phyloP scores from a whole-genome alignment of 2,888 invertebrate genomes.

The Clusia tigrina region DNA sequence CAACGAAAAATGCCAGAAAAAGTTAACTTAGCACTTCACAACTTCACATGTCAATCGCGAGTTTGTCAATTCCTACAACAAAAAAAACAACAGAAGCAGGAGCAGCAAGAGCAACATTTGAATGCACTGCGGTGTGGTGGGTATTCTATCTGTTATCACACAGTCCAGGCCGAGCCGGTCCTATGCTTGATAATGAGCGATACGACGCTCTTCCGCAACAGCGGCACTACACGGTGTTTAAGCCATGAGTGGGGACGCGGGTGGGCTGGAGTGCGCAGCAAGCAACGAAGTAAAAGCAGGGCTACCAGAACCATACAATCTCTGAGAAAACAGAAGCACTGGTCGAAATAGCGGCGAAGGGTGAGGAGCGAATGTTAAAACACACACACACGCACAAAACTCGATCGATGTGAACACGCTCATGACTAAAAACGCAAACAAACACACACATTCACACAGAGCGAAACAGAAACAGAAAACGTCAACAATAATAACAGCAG shows the following conservation, averaged over 20 bases:
- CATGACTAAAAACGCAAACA: too few relatives aligned
- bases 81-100: too few relatives aligned
- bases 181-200: background rate
- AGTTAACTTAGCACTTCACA: conserved; percentile 10
- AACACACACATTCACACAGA: conserved; percentile 20
- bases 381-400: conserved; percentile 4
- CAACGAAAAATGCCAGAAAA: conserved; percentile 34
- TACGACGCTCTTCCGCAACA: background rate
- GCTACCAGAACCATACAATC: background rate
- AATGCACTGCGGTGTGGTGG: too few relatives aligned
- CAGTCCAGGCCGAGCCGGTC: too few relatives aligned
- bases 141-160: too few relatives aligned
- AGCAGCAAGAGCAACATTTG: background rate
- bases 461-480: conserved; percentile 2
- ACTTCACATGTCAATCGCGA: conserved; percentile 13
- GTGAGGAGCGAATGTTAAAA: conserved; percentile 26
- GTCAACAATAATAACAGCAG: conserved; percentile 9
- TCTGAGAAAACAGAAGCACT: background rate
- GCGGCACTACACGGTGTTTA: background rate
- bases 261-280: background rate
- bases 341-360: conserved; percentile 29
- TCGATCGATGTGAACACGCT: conserved; percentile 33
- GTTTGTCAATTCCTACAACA: background rate
- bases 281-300: background rate
- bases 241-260: background rate